Base-by-base conservation (phyloP, 35 echinoderm and acorn worm species). In the Ophiothrix spiculata region DNA sequence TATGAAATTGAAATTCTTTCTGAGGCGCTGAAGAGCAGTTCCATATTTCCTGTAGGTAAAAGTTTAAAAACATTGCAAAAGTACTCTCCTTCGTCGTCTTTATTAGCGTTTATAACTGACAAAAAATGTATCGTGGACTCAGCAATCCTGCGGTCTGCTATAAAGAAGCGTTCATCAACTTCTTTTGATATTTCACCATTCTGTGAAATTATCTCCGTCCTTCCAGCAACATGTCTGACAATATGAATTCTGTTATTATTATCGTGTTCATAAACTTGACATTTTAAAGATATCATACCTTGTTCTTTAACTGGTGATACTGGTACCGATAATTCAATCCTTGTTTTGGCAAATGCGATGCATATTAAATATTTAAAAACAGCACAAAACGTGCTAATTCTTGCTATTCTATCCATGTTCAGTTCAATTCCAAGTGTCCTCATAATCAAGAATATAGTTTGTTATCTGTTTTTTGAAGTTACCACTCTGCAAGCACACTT, bases 271-370 rank as follows among this genome's bases (percentile, higher is more conserved):
- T 25, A 69, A n/a, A 69, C 60, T 69, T 69, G 60, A 69, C 8
- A 69, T 69, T 69, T 69, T 12, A 69, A 12, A 10, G 60, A 69
- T 28, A 69, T 25, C 60, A 49, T 69, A 12, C 60, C 60, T 69
- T 69, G 60, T 69, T 69, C 60, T 69, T 25, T 69, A 15, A 69
- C 60, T 15, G 60, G 60, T 69, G 60, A 69, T n/a, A 69, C 60
- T 69, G 60, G 60, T 8, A 2, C 17, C 60, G 60, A 28, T 69
- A 10, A 69, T 6, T 69, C 1, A 15, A 15, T 25, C 60, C 25
- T 69, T 15, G n/a, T 69, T 69, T 69, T 25, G 1, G 23, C 23
- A 69, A 25, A 69, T 15, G 60, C 60, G 29, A 15, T 12, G 3
- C 3, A 12, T 12, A 69, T 15, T n/a, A 69, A 69, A 69, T 1